A percentile compares a stretch with the other conserved stretches of the same genome.
phyloP scores from a whole-genome alignment of 2,888 invertebrate genomes.

The Pheosia tremula region DNA sequence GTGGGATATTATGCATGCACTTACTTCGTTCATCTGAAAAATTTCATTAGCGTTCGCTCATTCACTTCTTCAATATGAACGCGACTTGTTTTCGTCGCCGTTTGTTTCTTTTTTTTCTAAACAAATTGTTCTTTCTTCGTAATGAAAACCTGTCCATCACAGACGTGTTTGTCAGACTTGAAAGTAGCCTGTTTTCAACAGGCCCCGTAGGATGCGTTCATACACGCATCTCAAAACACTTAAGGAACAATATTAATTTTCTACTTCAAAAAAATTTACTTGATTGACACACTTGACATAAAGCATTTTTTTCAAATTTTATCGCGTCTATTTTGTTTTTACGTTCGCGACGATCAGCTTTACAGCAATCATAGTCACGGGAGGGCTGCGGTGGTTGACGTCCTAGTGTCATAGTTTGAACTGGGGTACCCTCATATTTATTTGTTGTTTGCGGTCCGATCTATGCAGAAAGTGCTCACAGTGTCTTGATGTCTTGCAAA shows the following conservation, averaged over 20 bases:
- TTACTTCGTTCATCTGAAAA: not conserved
- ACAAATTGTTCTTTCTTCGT: constrained; percentile 18
- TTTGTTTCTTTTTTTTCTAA: constrained; percentile 4
- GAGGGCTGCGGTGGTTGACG: too few relatives aligned
- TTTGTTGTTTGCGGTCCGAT: too few relatives aligned
- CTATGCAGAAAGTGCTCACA: too few relatives aligned
- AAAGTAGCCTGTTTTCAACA: constrained; percentile 24
- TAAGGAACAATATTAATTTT: not conserved
- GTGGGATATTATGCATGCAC: too few relatives aligned
- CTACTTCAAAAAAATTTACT: not conserved
- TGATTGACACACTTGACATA: too few relatives aligned
- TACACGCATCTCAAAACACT: not conserved
- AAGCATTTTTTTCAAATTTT: too few relatives aligned
- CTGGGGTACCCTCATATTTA: too few relatives aligned
- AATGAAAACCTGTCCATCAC: constrained; percentile 22
- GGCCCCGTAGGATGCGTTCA: not conserved
- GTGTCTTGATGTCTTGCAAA: too few relatives aligned
- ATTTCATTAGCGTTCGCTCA: not conserved
- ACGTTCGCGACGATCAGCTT: too few relatives aligned
- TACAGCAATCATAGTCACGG: too few relatives aligned
- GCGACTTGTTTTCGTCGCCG: constrained; percentile 15
- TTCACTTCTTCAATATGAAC: not conserved
- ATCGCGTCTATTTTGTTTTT: too few relatives aligned
- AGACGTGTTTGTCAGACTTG: constrained; percentile 7
- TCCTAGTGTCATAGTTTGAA: too few relatives aligned